Conservation (phyloP, 2,888 invertebrate genomes). For the Melanostoma mellinum region DNA sequence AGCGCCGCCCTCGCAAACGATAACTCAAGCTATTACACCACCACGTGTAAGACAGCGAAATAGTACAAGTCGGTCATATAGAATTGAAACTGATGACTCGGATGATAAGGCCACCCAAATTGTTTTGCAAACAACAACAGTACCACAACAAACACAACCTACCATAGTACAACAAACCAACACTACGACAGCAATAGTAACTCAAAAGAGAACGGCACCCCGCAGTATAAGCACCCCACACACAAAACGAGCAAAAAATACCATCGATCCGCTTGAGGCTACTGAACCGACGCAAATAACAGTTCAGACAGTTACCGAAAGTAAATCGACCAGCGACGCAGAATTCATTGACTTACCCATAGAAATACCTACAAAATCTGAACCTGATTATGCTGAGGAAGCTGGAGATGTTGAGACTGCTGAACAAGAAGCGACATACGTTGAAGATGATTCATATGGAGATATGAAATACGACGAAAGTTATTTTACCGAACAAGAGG, state of each 20-base stretch:
- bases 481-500: conserved; percentile 82
- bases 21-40: conserved; percentile 77
- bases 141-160: conserved; percentile 77
- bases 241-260: conserved; percentile 79
- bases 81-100: conserved; percentile 86
- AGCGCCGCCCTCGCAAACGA: conserved; percentile 70
- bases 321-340: conserved; percentile 77
- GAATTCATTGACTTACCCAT: conserved; percentile 82
- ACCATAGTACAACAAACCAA: conserved; percentile 73
- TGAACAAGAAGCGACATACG: conserved; percentile 86
- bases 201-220: conserved; percentile 80
- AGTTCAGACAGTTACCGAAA: conserved; percentile 83
- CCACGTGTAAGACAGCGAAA: conserved; percentile 79
- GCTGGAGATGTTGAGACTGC: conserved; percentile 85
- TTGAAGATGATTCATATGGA: conserved; percentile 87
- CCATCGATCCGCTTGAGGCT: conserved; percentile 84
- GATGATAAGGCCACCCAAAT: conserved; percentile 83
- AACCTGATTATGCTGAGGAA: conserved; percentile 87
- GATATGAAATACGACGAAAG: conserved; percentile 84
- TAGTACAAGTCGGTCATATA: conserved; percentile 82
- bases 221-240: conserved; percentile 78
- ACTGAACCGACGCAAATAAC: conserved; percentile 84
- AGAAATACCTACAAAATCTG: conserved; percentile 86
- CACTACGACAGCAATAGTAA: conserved; percentile 78
- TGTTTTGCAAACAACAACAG: conserved; percentile 82